Conservation (phyloP, 2,888 invertebrate genomes). For the Timandra comae region DNA sequence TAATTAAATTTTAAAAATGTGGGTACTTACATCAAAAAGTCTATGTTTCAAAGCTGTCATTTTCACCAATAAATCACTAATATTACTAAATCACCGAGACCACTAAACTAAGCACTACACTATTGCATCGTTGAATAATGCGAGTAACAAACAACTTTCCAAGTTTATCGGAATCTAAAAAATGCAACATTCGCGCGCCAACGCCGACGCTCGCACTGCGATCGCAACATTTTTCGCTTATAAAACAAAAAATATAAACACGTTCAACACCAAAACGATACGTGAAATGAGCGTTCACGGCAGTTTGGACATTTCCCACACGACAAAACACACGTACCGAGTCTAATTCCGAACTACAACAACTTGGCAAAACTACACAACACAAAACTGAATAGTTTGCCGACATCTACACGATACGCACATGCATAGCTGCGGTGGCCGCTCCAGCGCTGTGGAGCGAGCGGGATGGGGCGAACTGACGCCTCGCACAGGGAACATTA, state of each 20-base stretch:
- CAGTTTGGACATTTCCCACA: slow-evolving; percentile 41
- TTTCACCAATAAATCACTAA: slow-evolving; percentile 29
- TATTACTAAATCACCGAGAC: slow-evolving; percentile 22
- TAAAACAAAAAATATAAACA: slow-evolving; percentile 24
- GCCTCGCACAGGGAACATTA: slow-evolving; percentile 10
- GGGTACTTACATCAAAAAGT: slow-evolving; percentile 42
- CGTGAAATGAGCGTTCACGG: slow-evolving; percentile 31
- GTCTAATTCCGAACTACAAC: slow-evolving; percentile 49
- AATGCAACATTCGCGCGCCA: slow-evolving; percentile 47
- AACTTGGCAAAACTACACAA: slow-evolving; percentile 57
- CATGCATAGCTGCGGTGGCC: slow-evolving; percentile 38
- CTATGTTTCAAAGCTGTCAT: slow-evolving; percentile 32
- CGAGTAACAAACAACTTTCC: slow-evolving; percentile 43
- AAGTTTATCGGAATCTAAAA: slow-evolving; percentile 46
- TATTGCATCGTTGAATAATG: slow-evolving; percentile 29
- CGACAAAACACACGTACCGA: slow-evolving; percentile 41
- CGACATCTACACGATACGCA: slow-evolving; percentile 34
- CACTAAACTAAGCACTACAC: slow-evolving; percentile 30
- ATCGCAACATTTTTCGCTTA: slow-evolving; percentile 39
- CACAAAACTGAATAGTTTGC: slow-evolving; percentile 61
- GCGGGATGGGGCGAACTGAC: slow-evolving; percentile 33
- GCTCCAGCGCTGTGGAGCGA: slow-evolving; percentile 10
- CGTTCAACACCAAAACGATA: slow-evolving; percentile 22
- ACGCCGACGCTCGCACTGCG: slow-evolving; percentile 24
- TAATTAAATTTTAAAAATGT: neutral